phyloP scores from a whole-genome alignment of 2,888 invertebrate species.

The Tridacna crocea region DNA sequence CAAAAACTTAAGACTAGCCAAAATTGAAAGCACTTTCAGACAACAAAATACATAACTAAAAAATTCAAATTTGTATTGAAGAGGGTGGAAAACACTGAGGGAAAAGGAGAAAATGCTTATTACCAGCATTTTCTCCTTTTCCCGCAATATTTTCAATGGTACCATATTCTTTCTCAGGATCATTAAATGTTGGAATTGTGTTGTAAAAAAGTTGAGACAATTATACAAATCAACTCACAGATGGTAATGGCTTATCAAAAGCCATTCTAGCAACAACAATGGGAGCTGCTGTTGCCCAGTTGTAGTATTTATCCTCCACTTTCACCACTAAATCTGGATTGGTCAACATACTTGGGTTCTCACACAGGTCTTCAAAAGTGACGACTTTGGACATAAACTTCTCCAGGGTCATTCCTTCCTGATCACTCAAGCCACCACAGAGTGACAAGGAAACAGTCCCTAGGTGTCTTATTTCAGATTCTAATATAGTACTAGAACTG shows the following conservation, averaged over 20 bases:
- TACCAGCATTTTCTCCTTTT: background rate
- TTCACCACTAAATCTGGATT: constrained; percentile 92
- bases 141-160: background rate
- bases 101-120: background rate
- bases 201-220: background rate
- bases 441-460: constrained; percentile 90
- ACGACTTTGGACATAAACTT: constrained; percentile 88
- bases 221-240: constrained; percentile 48
- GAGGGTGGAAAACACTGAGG: background rate
- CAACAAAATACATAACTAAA: background rate
- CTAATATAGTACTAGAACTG: constrained; percentile 66
- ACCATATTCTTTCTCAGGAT: background rate
- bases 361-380: constrained; percentile 87
- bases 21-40: no score
- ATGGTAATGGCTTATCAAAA: constrained; percentile 93
- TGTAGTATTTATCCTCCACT: constrained; percentile 93
- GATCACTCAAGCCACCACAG: constrained; percentile 88
- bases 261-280: constrained; percentile 94
- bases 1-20: no score
- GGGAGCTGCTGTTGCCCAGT: constrained; percentile 95
- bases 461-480: constrained; percentile 71
- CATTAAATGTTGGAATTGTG: background rate
- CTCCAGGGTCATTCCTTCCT: constrained; percentile 87
- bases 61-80: background rate
- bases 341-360: constrained; percentile 90